A percentile compares a stretch with the other conserved stretches of the same genome.
Evolutionary conservation across 2,797 vertebrate genomes (phyloP).

Genomic region (Myotis vivesi): DNA sequence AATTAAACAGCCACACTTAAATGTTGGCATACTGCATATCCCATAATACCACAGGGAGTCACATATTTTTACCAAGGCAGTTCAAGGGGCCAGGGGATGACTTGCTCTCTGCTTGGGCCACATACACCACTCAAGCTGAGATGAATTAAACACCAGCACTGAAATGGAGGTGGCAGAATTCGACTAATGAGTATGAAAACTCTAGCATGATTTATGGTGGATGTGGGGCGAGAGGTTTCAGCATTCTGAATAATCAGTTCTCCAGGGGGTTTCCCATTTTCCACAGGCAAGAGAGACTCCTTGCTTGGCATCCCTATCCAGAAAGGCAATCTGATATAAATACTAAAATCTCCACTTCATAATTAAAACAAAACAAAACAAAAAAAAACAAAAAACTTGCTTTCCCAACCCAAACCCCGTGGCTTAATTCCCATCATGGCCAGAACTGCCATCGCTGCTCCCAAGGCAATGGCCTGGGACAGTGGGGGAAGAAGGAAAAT

Average conservation of each 20-base stretch:
- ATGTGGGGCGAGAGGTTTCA: background rate
- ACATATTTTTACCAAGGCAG: background rate
- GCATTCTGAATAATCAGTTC: background rate
- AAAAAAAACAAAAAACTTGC: background rate
- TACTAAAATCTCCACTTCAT: background rate
- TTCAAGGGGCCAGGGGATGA: background rate
- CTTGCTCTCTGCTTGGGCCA: slow-evolving; percentile 7
- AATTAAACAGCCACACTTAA: slow-evolving; percentile 66
- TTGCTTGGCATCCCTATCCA: background rate
- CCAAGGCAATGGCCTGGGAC: background rate
- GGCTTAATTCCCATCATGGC: background rate
- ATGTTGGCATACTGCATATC: slow-evolving; percentile 63
- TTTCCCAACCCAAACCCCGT: background rate
- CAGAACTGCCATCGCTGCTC: background rate
- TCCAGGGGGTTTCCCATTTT: slow-evolving; percentile 43
- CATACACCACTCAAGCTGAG: slow-evolving; percentile 11
- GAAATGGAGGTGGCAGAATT: background rate
- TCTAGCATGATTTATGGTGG: background rate
- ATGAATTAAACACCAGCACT: background rate
- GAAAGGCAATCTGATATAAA: slow-evolving; percentile 30
- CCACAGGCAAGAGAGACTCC: slow-evolving; percentile 23
- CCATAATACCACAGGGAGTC: slow-evolving; percentile 41
- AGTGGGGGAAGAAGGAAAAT: background rate
- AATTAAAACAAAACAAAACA: background rate
- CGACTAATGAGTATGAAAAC: slow-evolving; percentile 43